A percentile compares a stretch with the other conserved stretches of the same genome.
These are phyloP conservation scores for Micrasema longulum DNA, from an alignment of 1,140 invertebrate species.

Conservation along the genomic window DNA sequence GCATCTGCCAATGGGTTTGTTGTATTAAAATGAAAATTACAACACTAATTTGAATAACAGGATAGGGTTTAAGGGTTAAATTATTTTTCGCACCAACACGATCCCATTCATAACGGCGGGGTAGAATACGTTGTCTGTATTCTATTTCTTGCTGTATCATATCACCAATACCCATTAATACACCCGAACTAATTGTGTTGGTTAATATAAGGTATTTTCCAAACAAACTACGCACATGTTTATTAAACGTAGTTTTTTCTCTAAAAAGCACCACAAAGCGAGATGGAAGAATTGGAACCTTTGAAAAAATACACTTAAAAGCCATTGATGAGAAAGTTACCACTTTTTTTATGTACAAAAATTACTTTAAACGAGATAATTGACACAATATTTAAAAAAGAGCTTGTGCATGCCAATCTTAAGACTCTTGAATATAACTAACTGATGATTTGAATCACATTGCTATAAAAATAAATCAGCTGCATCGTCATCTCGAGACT, in stretches of 20 bases:
- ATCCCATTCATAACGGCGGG: conserved; percentile 63
- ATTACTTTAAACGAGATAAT: no score
- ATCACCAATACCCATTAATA: conserved; percentile 73
- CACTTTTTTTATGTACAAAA: no score
- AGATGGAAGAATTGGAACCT: conserved; percentile 9
- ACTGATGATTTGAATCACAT: no score
- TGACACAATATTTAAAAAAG: no score
- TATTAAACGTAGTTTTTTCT: conserved; percentile 28
- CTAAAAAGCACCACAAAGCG: conserved; percentile 3
- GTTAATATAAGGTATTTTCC: conserved; percentile 73
- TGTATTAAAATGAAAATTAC: no score
- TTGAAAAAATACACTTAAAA: conserved; percentile 21
- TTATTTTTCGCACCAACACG: conserved; percentile 59
- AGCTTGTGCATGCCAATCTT: no score
- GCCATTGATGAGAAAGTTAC: conserved; percentile 39
- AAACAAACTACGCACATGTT: conserved; percentile 57
- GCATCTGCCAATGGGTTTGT: no score
- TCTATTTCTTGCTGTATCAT: conserved; percentile 72
- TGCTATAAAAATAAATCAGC: no score
- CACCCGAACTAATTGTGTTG: conserved; percentile 72
- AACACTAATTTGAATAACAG: no score
- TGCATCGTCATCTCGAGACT: no score
- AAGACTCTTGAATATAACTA: no score
- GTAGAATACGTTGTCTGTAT: conserved; percentile 58
- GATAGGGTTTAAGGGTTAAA: neutral